These are phyloP conservation scores for Hofmannophila pseudospretella DNA, from an alignment of 2,888 invertebrate genomes.

Conservation along the genomic window DNA sequence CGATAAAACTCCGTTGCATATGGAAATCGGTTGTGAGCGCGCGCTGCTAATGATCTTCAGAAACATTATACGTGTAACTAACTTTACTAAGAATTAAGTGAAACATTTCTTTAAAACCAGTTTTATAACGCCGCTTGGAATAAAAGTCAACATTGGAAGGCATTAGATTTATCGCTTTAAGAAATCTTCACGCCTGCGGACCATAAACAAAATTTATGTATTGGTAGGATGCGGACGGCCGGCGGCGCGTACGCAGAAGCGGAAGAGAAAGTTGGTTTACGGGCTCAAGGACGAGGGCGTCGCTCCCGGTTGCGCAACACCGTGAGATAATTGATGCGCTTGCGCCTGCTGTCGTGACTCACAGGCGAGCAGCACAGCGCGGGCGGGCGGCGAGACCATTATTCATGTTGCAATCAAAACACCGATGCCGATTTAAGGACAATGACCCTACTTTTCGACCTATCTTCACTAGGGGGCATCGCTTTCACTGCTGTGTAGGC, in stretches of 20 bases:
- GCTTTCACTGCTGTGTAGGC: conserved; percentile 50
- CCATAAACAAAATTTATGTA: conserved; percentile 27
- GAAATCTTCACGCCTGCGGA: conserved; percentile 29
- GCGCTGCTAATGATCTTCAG: conserved; percentile 7
- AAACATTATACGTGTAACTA: not conserved
- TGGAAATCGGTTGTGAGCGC: conserved; percentile 22
- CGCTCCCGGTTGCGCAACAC: conserved; percentile 57
- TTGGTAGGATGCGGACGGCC: conserved; percentile 15
- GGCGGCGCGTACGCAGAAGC: conserved; percentile 23
- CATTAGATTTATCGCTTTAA: conserved; percentile 23
- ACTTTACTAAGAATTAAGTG: not conserved
- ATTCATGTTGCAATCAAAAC: conserved; percentile 45
- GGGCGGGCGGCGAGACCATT: conserved; percentile 1
- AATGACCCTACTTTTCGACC: conserved; percentile 46
- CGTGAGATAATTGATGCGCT: conserved; percentile 47
- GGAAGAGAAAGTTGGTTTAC: conserved; percentile 65
- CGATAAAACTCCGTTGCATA: conserved; percentile 17
- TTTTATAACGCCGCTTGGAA: not conserved
- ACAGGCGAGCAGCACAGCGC: conserved; percentile 3
- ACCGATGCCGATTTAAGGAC: conserved; percentile 58
- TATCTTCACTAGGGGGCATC: conserved; percentile 26
- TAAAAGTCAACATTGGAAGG: not conserved
- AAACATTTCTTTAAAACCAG: not conserved
- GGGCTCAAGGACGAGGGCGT: conserved; percentile 69
- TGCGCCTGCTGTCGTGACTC: conserved; percentile 15